A percentile compares a stretch with the other conserved stretches of the same genome.
Evolutionary conservation across 2,888 invertebrate species (phyloP).

Genomic region (Drosophila macrospina): DNA sequence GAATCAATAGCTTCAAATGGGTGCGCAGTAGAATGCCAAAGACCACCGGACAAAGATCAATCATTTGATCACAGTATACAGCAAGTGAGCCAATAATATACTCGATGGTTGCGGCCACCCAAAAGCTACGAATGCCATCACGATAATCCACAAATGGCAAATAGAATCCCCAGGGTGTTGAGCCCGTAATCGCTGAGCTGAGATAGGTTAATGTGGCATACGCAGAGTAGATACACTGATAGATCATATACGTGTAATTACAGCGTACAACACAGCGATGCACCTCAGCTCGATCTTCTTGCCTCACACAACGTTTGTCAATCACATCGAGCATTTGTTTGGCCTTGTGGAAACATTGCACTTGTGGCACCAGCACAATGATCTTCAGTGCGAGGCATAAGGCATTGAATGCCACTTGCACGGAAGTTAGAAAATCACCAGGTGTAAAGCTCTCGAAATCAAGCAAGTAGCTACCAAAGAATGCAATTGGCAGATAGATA

Average conservation of each 20-base stretch:
- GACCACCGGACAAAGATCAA: slow-evolving; percentile 32
- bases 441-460: slow-evolving; percentile 30
- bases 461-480: slow-evolving; percentile 40
- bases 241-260: slow-evolving; percentile 40
- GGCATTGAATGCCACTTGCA: slow-evolving; percentile 43
- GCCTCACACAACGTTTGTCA: slow-evolving; percentile 35
- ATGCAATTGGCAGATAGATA: slow-evolving; percentile 41
- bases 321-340: slow-evolving; percentile 33
- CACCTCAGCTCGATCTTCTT: slow-evolving; percentile 18
- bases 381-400: slow-evolving; percentile 13
- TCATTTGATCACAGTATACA: slow-evolving; percentile 20
- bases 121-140: slow-evolving; percentile 16
- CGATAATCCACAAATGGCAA: slow-evolving; percentile 42
- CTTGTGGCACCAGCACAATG: slow-evolving; percentile 2
- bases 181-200: slow-evolving; percentile 27
- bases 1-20: slow-evolving; percentile 32
- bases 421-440: slow-evolving; percentile 38
- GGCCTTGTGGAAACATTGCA: slow-evolving; percentile 36
- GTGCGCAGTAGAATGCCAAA: slow-evolving; percentile 34
- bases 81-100: not conserved
- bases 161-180: slow-evolving; percentile 49
- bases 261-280: slow-evolving; percentile 38
- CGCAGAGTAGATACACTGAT: slow-evolving; percentile 14
- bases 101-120: slow-evolving; percentile 26
- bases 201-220: slow-evolving; percentile 28